phyloP scores from a whole-genome alignment of 1,140 invertebrate species.

The Lepidurus packardi region DNA sequence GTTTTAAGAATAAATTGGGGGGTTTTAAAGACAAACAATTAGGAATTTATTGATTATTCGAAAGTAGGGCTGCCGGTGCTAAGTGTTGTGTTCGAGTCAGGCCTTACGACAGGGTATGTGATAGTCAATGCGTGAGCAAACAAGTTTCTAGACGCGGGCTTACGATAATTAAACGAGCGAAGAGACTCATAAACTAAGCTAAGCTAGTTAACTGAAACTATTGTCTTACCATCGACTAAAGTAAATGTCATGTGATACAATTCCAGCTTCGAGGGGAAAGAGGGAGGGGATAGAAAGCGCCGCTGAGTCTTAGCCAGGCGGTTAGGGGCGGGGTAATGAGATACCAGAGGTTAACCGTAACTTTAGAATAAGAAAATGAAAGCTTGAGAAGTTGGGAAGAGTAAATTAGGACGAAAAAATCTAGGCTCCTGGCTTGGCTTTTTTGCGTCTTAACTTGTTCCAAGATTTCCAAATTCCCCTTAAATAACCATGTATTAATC shows the following conservation, averaged over 20 bases:
- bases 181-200: background rate
- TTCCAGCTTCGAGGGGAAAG: background rate
- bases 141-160: background rate
- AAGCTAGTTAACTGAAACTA: constrained; percentile 7
- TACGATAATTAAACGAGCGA: background rate
- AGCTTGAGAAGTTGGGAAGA: background rate
- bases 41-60: background rate
- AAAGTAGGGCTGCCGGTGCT: constrained; percentile 5
- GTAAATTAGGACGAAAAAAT: background rate
- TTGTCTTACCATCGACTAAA: constrained; percentile 22
- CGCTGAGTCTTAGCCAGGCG: background rate
- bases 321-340: background rate
- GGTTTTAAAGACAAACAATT: background rate
- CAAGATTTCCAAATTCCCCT: background rate
- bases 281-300: background rate
- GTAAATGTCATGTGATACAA: constrained; percentile 2
- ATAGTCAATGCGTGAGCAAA: constrained; percentile 18
- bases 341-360: background rate
- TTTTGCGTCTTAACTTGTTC: background rate
- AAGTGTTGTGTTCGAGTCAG: constrained; percentile 13
- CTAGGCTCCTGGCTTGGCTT: background rate
- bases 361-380: background rate
- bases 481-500: constrained; percentile 6
- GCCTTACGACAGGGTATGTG: constrained; percentile 18
- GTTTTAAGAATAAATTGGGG: background rate